Evolutionary conservation across 2,113 vertebrate genomes (phyloP), one percentile per base, ranked within the genome.

Genomic region (Amphiprion ocellaris): DNA sequence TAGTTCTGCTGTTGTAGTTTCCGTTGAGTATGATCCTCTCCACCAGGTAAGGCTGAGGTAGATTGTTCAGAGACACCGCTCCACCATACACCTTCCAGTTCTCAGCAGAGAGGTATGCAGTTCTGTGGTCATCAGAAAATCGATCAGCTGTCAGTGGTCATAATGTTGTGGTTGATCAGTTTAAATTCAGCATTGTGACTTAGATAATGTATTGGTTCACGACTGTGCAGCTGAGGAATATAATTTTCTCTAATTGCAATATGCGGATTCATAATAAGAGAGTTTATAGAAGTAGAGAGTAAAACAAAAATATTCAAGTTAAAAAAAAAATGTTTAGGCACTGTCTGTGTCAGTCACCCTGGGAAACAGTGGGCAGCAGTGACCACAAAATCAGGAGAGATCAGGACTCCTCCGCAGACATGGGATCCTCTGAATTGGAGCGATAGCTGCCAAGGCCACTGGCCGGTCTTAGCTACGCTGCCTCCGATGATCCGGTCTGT

Each of bases 371-470:
- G 98, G 19, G 96, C 96, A 0, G 98, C 98, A 0, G 96, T 96
- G 83, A 98, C 87, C 46, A 97, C 95, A 94, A 96, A 97, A 90
- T 96, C 93, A 0, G 87, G 90, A 0, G 96, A 93, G 47, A 99
- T 95, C 78, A 99, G 86, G 2, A 96, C 94, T 46, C 95, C 98
- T 0, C 98, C 98, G 0, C 98, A 99, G 67, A 96, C 88, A 76
- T 97, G 98, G 30, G 86, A 89, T 26, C 79, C 80, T 30, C 82
- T 86, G 0, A 88, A 96, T 52, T 97, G 96, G 33, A 99, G 95
- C 0, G 97, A 96, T 53, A 96, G 72, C 82, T 99, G 98, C 98
- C 98, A 99, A 0, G 97, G 97, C 96, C 96, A 98, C n/a, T 94
- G 94, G 69, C 89, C 97, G 39, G 62, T 56, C 0, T 92, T 78